These are phyloP conservation scores for Pandemis cinnamomeana DNA, from an alignment of 2,888 invertebrate species.

Conservation along the genomic window DNA sequence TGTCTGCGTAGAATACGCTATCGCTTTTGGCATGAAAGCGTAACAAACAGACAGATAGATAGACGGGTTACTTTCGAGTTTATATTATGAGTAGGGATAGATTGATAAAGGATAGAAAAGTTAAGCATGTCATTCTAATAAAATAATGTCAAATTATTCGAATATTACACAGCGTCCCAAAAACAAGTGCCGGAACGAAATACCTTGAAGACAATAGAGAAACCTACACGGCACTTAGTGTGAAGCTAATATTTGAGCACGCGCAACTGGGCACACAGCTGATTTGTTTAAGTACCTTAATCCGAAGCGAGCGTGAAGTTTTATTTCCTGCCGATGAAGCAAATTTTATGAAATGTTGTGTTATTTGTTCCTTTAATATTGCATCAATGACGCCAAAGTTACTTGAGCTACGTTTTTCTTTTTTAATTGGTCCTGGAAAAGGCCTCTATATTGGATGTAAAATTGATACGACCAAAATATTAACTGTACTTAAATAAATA, in stretches of 20 bases:
- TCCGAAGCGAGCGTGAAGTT: slow-evolving; percentile 13
- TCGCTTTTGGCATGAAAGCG: no score
- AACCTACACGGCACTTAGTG: slow-evolving; percentile 27
- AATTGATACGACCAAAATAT: no score
- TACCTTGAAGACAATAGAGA: slow-evolving; percentile 1
- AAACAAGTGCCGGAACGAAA: slow-evolving; percentile 12
- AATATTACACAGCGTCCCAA: background rate
- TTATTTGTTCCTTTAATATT: background rate
- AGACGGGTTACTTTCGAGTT: no score
- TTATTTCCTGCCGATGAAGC: slow-evolving; percentile 9
- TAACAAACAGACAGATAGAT: no score
- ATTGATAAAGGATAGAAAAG: no score
- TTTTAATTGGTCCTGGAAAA: no score
- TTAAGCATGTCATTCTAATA: no score
- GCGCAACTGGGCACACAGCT: slow-evolving; percentile 21
- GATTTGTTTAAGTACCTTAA: slow-evolving; percentile 24
- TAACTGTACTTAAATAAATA: no score
- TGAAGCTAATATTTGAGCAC: slow-evolving; percentile 15
- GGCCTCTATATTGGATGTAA: no score
- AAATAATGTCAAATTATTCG: background rate
- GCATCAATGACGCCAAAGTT: background rate
- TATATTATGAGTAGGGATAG: no score
- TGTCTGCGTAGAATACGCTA: no score
- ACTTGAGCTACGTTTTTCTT: background rate
- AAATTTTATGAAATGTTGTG: slow-evolving; percentile 7